Conservation (phyloP, 2,888 invertebrate genomes). For the Parapristionchus giblindavisi region DNA sequence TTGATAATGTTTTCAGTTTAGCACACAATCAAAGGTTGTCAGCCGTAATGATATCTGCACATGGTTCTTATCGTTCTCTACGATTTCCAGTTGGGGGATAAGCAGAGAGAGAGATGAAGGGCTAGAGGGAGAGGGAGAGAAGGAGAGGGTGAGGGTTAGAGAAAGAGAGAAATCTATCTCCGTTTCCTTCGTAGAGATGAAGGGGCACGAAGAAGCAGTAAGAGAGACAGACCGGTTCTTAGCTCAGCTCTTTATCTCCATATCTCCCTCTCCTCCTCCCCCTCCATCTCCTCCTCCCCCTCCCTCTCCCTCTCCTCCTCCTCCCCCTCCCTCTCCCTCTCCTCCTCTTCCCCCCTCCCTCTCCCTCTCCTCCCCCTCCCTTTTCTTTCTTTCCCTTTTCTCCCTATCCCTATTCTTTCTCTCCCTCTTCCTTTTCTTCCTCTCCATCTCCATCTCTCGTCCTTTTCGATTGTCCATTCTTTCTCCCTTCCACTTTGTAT, state of each 20-base stretch:
- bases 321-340: background rate
- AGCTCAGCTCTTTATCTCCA: background rate
- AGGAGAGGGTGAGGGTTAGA: background rate
- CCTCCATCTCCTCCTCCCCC: background rate
- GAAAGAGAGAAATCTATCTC: too few species aligned
- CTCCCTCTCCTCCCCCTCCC: background rate
- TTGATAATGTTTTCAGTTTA: too few species aligned
- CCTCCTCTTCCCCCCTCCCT: background rate
- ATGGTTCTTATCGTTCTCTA: background rate
- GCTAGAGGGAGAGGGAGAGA: background rate
- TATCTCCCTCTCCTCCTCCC: background rate
- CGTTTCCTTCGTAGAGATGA: too few species aligned
- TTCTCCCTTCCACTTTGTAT: too few species aligned
- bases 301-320: background rate
- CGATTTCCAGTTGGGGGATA: background rate
- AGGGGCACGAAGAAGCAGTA: too few species aligned
- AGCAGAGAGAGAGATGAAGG: conserved; percentile 26
- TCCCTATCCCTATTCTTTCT: background rate
- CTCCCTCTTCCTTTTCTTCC: background rate
- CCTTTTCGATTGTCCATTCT: too few species aligned
- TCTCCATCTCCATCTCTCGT: too few species aligned
- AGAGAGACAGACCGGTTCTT: background rate
- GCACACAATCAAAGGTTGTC: too few species aligned
- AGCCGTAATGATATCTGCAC: background rate
- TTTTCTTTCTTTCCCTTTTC: conserved; percentile 8